These are phyloP conservation scores for Diplosoma virens DNA, from an alignment of 23 tunicate species.

Conservation along the genomic window DNA sequence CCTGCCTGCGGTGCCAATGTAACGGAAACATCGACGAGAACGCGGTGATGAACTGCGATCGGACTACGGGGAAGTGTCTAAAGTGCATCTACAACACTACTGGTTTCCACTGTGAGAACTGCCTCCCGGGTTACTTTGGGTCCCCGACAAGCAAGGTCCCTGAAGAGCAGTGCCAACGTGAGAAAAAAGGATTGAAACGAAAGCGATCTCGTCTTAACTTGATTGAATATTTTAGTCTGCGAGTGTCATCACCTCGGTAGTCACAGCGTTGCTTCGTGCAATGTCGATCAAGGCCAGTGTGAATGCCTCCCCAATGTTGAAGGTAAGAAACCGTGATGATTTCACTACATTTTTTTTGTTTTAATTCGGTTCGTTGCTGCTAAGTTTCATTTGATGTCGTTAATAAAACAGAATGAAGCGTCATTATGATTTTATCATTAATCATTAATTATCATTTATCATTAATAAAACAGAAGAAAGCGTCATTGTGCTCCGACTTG, in stretches of 20 bases:
- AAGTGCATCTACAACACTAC: slow-evolving; percentile 97
- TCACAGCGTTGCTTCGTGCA: slow-evolving; percentile 38
- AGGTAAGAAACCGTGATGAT: slow-evolving; percentile 66
- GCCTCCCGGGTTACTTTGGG: slow-evolving; percentile 92
- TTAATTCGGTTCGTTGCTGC: no score
- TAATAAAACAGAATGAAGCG: no score
- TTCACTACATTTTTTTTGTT: no score
- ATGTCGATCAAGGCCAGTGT: slow-evolving; percentile 62
- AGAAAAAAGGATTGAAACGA: no score
- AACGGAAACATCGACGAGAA: slow-evolving; percentile 93
- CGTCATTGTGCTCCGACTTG: no score
- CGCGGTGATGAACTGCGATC: slow-evolving; percentile 89
- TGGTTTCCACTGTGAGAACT: slow-evolving; percentile 82
- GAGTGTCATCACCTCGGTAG: slow-evolving; percentile 79
- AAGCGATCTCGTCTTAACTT: no score
- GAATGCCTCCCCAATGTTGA: slow-evolving; percentile 72
- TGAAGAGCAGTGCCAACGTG: slow-evolving; percentile 69
- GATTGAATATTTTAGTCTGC: slow-evolving; percentile 68
- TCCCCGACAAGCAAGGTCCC: slow-evolving; percentile 60
- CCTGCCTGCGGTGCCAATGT: slow-evolving; percentile 88
- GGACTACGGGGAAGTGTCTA: slow-evolving; percentile 83
- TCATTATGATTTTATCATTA: no score
- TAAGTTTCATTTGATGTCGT: no score
- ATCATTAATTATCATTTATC: no score
- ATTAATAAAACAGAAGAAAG: no score